Evolutionary conservation across 2,113 vertebrate species (phyloP).

Genomic region (Callipepla californica): DNA sequence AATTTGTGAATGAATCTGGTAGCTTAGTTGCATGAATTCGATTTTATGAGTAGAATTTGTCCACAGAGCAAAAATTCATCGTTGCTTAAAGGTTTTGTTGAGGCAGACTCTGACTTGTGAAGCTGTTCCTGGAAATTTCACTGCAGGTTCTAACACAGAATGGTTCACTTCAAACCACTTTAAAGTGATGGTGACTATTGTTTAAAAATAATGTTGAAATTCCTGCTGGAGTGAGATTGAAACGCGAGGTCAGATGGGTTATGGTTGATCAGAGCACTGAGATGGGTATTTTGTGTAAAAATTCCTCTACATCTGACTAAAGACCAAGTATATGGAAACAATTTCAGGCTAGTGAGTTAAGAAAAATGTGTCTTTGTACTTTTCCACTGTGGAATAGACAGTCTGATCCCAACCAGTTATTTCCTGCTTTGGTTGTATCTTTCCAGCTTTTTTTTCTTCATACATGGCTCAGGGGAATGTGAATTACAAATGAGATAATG

Average conservation of each 20-base stretch:
- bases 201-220: no score
- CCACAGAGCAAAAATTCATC: neutral
- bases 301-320: neutral
- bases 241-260: no score
- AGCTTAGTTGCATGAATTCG: neutral
- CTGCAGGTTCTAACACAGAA: no score
- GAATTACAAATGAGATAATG: neutral
- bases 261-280: neutral
- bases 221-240: no score
- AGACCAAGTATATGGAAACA: neutral
- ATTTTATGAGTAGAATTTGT: neutral
- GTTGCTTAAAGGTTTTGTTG: neutral
- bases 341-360: neutral
- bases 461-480: neutral
- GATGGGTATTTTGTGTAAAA: neutral
- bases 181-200: no score
- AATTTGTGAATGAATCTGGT: neutral
- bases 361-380: neutral
- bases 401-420: neutral
- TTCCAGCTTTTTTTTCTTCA: rapidly evolving
- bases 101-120: neutral
- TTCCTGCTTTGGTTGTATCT: neutral
- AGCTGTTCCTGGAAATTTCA: neutral
- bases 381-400: neutral
- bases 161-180: no score